Evolutionary conservation across 2,113 vertebrate genomes (phyloP).

Genomic region (Sphaerodactylus townsendi): DNA sequence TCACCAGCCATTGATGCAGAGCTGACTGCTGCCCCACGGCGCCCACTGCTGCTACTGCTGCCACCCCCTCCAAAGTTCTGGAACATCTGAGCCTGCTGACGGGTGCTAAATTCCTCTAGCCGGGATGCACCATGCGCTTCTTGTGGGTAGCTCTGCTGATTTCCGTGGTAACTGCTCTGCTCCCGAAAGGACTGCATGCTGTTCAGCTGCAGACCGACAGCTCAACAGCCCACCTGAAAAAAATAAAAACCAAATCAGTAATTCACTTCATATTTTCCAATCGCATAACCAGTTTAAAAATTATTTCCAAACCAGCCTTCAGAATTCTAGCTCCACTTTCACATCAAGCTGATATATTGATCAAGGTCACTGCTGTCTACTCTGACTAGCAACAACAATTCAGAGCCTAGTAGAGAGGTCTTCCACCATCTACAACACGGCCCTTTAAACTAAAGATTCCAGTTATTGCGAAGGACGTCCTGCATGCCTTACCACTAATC

Average conservation of each 20-base stretch:
- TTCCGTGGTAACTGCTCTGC: slow-evolving; percentile 86
- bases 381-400: too few relatives aligned
- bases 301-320: neutral
- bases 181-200: slow-evolving; percentile 87
- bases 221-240: slow-evolving; percentile 74
- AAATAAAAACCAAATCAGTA: slow-evolving; percentile 29
- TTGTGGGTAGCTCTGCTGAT: slow-evolving; percentile 80
- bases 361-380: too few relatives aligned
- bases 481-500: too few relatives aligned
- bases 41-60: slow-evolving; percentile 57
- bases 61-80: slow-evolving; percentile 75
- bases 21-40: slow-evolving; percentile 71
- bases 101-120: slow-evolving; percentile 79
- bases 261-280: slow-evolving; percentile 21
- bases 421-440: too few relatives aligned
- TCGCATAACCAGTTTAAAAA: neutral
- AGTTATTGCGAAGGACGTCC: too few relatives aligned
- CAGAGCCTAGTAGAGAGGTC: too few relatives aligned
- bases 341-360: neutral
- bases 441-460: too few relatives aligned
- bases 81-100: slow-evolving; percentile 82
- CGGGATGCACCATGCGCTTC: slow-evolving; percentile 78
- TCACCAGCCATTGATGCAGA: slow-evolving; percentile 77
- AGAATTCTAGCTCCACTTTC: neutral
- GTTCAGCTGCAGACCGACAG: slow-evolving; percentile 72